Evolutionary conservation across 2,888 invertebrate genomes (phyloP).

Genomic region (Dysmachus trigonus): DNA sequence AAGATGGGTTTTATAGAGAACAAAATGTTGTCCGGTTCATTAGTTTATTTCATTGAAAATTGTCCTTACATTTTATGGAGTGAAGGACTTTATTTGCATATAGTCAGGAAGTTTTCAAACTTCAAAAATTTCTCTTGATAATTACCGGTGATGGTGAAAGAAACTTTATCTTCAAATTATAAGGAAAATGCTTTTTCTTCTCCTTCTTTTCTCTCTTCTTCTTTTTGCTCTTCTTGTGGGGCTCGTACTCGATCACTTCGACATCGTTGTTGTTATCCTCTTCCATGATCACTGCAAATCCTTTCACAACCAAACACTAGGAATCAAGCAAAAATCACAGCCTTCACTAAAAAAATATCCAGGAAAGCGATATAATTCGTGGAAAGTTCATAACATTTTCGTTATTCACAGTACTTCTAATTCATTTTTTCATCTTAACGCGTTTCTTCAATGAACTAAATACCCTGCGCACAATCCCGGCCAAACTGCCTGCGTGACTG

Average conservation of each 20-base stretch:
- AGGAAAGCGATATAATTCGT: not conserved
- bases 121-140: not conserved
- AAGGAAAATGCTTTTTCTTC: slow-evolving; percentile 59
- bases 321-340: not conserved
- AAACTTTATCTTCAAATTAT: slow-evolving; percentile 64
- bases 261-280: slow-evolving; percentile 60
- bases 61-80: too few species aligned
- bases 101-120: not conserved
- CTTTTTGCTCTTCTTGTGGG: slow-evolving; percentile 62
- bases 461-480: not conserved
- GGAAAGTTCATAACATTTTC: not conserved
- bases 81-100: too few species aligned
- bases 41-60: too few species aligned
- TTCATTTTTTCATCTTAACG: not conserved
- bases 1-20: too few species aligned
- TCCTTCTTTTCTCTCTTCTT: slow-evolving; percentile 62
- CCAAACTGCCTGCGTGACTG: not conserved
- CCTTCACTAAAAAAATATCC: not conserved
- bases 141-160: slow-evolving; percentile 60
- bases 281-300: slow-evolving; percentile 53
- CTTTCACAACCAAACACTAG: not conserved
- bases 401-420: not conserved
- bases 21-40: too few species aligned
- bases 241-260: slow-evolving; percentile 60
- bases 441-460: not conserved